Base-by-base conservation (phyloP, 2,888 invertebrate species). In the Microctonus aethiopoides region DNA sequence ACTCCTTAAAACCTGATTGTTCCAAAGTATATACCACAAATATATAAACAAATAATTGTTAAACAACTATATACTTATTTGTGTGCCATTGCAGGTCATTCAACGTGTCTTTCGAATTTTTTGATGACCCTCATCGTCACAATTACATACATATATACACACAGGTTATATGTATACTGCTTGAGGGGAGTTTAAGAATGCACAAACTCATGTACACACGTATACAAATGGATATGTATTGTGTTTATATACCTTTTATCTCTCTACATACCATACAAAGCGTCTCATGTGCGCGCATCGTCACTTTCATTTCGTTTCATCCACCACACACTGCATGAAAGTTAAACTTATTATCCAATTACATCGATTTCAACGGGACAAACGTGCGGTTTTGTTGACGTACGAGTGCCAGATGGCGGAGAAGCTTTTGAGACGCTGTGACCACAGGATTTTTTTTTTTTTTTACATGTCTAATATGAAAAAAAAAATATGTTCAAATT, bases 391-490 rank as follows among this genome's bases (percentile, higher is more conserved):
- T 39, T 39, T 39, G 39, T 39, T 39, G 36, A 71, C 78, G 82
- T 79, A 79, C 82, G 82, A 83, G 80, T 83, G 80, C 83, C 84
- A 84, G 82, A 84, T 84, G 84, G 82, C 82, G 82, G 77, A 68
- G 72, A 73, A 67, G 75, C 71, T 79, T 77, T 76, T 78, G n/a
- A 39, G 36, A 10, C 10, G 5, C n/a, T n/a, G 39, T 39, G 11
- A 39, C 39, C 13, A 39, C n/a, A n/a, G n/a, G n/a, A 36, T 36
- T 56, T 60, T 59, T 41, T 29, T 51, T 51, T 24, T 29, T 56
- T 32, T 13, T 29, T 29, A 7, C 29, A 29, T 7, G 29, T 29
- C 7, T 29, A 29, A 29, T 36, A 36, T 32, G 32, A 32, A 32
- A 32, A 4, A n/a, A n/a, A n/a, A n/a, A n/a, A n/a, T n/a, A n/a